These are phyloP conservation scores for Geopemphigus sp. DNA, from an alignment of 1,140 invertebrate genomes.

Conservation along the genomic window DNA sequence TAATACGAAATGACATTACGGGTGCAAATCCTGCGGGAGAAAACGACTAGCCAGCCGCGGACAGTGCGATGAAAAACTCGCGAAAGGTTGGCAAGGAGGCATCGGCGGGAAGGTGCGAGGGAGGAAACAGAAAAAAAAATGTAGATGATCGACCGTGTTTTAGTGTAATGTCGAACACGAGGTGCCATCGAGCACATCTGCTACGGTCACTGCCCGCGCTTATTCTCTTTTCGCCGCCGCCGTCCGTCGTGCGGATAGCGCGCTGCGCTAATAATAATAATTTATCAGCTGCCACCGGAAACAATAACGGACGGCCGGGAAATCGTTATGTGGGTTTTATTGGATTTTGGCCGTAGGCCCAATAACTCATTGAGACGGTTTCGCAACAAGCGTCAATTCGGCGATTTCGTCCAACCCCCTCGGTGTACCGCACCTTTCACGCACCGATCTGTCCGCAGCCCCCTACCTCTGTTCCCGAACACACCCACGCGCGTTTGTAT, in stretches of 20 bases:
- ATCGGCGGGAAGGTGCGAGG: neutral
- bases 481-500: too few relatives aligned
- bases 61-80: too few relatives aligned
- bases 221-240: neutral
- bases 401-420: neutral
- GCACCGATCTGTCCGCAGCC: too few relatives aligned
- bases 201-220: neutral
- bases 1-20: too few relatives aligned
- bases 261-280: slow-evolving; percentile 38
- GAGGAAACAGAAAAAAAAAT: neutral
- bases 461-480: too few relatives aligned
- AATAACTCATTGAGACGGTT: slow-evolving; percentile 43
- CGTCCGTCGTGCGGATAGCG: neutral
- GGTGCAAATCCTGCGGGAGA: too few relatives aligned
- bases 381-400: slow-evolving; percentile 37
- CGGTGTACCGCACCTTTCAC: too few relatives aligned
- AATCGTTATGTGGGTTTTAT: slow-evolving; percentile 46
- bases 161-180: slow-evolving; percentile 40
- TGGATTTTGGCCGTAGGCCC: slow-evolving; percentile 38
- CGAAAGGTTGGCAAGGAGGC: too few relatives aligned
- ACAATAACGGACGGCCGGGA: slow-evolving; percentile 42
- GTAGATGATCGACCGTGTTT: slow-evolving; percentile 47
- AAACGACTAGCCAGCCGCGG: too few relatives aligned
- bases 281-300: slow-evolving; percentile 49
- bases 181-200: slow-evolving; percentile 46